Conservation (phyloP, 2,888 invertebrate species). For the Cybosia mesomella region DNA sequence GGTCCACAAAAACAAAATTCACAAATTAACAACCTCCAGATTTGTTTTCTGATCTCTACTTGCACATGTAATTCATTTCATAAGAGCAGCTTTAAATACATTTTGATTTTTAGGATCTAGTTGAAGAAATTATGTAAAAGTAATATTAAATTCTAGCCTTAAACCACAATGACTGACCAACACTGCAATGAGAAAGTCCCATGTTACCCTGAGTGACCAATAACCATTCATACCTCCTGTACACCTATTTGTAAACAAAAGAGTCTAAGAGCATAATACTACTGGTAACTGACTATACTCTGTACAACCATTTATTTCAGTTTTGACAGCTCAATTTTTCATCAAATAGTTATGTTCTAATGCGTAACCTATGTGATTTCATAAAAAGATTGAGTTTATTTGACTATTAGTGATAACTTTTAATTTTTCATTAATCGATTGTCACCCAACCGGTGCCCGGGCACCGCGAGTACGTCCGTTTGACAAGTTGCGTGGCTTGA, state of each 20-base stretch:
- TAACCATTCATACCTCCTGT: background rate
- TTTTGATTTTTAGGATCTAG: background rate
- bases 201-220: background rate
- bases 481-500: too few relatives aligned
- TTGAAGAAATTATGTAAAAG: background rate
- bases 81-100: background rate
- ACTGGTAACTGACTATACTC: too few relatives aligned
- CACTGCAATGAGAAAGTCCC: background rate
- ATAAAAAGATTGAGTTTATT: too few relatives aligned
- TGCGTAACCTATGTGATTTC: too few relatives aligned
- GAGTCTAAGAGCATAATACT: too few relatives aligned
- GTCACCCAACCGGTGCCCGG: too few relatives aligned
- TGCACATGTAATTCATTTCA: background rate
- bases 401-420: too few relatives aligned
- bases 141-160: background rate
- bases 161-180: background rate
- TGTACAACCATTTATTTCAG: too few relatives aligned
- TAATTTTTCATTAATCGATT: too few relatives aligned
- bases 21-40: background rate
- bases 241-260: background rate
- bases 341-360: too few relatives aligned
- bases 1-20: background rate
- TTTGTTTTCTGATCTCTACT: background rate
- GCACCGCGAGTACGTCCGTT: too few relatives aligned
- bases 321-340: too few relatives aligned